Conservation (phyloP, 2,888 invertebrate genomes). For the Drosophila picticornis region DNA sequence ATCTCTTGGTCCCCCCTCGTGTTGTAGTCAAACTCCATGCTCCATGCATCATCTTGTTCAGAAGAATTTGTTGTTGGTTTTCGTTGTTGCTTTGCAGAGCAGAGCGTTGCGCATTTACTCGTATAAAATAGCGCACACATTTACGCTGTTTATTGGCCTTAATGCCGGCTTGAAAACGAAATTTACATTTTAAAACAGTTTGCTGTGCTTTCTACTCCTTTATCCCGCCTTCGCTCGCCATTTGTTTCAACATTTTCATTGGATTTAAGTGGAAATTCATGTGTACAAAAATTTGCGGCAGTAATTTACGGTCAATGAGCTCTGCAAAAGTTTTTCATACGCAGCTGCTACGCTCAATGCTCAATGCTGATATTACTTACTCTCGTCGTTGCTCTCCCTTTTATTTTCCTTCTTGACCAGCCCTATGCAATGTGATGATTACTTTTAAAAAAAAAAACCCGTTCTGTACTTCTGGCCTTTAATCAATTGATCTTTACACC, state of each 20-base stretch:
- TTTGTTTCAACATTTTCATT: conserved; percentile 79
- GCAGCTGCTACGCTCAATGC: conserved; percentile 39
- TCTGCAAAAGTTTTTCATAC: conserved; percentile 60
- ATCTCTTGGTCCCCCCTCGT: conserved; percentile 6
- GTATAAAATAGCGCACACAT: conserved; percentile 76
- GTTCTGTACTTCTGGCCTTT: not conserved
- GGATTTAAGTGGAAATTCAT: conserved; percentile 81
- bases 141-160: conserved; percentile 80
- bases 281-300: conserved; percentile 77
- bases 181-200: conserved; percentile 81
- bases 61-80: conserved; percentile 37
- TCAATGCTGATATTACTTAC: conserved; percentile 33
- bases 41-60: conserved; percentile 59
- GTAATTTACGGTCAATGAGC: conserved; percentile 75
- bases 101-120: conserved; percentile 56
- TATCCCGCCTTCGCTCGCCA: conserved; percentile 43
- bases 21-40: conserved; percentile 13
- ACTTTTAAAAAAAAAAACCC: not conserved
- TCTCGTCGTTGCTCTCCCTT: conserved; percentile 10
- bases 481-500: conserved; percentile 7
- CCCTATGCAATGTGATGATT: not conserved
- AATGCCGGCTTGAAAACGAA: conserved; percentile 76
- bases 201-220: conserved; percentile 60
- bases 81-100: conserved; percentile 47
- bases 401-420: conserved; percentile 3